Evolutionary conservation across 2,888 invertebrate species (phyloP).

Genomic region (Dicroscelio sp.): DNA sequence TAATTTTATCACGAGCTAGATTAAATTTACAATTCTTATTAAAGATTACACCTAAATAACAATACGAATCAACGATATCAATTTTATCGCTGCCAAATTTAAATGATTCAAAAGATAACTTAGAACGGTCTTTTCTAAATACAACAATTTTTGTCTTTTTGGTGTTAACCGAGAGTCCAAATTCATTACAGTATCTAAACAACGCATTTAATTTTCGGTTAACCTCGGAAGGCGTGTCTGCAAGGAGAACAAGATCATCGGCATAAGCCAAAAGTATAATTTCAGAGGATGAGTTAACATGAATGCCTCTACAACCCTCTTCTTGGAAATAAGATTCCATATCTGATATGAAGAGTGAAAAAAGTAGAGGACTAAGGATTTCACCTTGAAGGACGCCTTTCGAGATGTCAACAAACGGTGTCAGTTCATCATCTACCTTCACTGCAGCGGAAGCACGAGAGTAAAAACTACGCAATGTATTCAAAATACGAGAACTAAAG

Average conservation of each 20-base stretch:
- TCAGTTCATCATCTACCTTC: not conserved
- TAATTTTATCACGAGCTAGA: not conserved
- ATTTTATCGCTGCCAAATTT: not conserved
- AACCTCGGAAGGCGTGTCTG: not conserved
- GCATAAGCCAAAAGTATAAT: not conserved
- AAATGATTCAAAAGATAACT: not conserved
- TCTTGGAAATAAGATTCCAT: not conserved
- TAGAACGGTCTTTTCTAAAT: not conserved
- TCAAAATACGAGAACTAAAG: not conserved
- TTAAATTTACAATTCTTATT: not conserved
- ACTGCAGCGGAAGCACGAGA: not conserved
- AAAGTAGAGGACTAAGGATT: not conserved
- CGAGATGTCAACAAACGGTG: not conserved
- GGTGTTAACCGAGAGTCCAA: not conserved
- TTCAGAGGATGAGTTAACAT: not conserved
- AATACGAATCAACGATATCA: not conserved
- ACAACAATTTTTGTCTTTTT: not conserved
- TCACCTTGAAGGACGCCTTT: not conserved
- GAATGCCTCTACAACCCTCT: not conserved
- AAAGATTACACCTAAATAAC: not conserved
- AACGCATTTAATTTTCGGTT: not conserved
- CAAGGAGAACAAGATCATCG: not conserved
- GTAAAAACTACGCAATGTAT: not conserved
- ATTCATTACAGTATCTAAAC: not conserved
- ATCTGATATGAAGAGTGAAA: not conserved